A percentile compares a stretch with the other conserved stretches of the same genome.
These are phyloP conservation scores for Microtus montanus DNA, from an alignment of 2,113 vertebrate genomes.

Conservation along the genomic window DNA sequence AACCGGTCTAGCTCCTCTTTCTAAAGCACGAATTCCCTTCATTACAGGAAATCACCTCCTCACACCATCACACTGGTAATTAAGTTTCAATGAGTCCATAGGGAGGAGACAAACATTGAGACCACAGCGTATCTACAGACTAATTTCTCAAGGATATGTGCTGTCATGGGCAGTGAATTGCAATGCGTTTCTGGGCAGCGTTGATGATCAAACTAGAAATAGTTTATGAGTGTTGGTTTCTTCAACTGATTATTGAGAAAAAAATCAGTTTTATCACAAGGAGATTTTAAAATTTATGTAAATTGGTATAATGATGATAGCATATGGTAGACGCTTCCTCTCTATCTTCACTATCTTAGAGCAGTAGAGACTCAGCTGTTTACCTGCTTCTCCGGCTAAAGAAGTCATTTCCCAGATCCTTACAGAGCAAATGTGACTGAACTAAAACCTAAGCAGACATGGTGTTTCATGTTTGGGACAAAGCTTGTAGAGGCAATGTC, in stretches of 20 bases:
- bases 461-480: too few relatives aligned
- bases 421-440: too few relatives aligned
- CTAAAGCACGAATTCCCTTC: not conserved
- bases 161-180: not conserved
- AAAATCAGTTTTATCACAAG: not conserved
- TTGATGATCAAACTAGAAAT: not conserved
- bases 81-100: not conserved
- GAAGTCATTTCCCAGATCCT: too few relatives aligned
- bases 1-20: not conserved
- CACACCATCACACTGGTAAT: not conserved
- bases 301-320: not conserved
- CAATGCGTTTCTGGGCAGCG: accelerated
- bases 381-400: not conserved
- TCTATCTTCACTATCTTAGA: not conserved
- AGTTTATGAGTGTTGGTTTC: not conserved
- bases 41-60: not conserved
- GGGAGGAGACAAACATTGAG: not conserved
- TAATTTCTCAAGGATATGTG: not conserved
- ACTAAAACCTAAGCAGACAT: not conserved
- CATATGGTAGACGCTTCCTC: not conserved
- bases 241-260: not conserved
- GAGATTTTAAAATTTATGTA: not conserved
- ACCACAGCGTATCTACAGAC: not conserved
- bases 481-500: too few relatives aligned
- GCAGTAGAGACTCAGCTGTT: not conserved